These are phyloP conservation scores for Phalloptychus januarius DNA, from an alignment of 2,797 vertebrate genomes.

Conservation along the genomic window DNA sequence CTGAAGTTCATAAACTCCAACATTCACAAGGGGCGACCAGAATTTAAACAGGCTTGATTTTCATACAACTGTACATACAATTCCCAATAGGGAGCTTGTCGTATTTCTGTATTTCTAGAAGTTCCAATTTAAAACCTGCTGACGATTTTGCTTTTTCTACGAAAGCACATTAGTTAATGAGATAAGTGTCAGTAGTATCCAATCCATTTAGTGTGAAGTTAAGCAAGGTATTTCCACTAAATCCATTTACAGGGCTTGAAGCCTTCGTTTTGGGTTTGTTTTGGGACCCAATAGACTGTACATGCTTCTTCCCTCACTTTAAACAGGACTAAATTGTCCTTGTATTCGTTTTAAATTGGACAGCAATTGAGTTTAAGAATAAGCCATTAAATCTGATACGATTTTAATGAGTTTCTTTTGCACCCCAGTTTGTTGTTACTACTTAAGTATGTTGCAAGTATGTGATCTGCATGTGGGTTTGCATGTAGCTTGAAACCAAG, in stretches of 20 bases:
- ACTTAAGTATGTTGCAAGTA: neutral
- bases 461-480: neutral
- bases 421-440: neutral
- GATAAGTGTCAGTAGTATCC: conserved; percentile 58
- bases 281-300: neutral
- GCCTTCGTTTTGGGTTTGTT: neutral
- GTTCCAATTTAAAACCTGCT: neutral
- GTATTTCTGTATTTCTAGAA: neutral
- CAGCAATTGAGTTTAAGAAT: neutral
- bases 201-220: neutral
- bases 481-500: neutral
- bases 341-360: neutral
- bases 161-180: conserved; percentile 47
- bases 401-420: neutral
- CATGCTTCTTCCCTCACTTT: neutral
- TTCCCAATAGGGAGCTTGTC: neutral
- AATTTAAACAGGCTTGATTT: neutral
- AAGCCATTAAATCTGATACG: neutral
- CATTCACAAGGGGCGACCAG: neutral
- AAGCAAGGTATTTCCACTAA: neutral
- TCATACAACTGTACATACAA: neutral
- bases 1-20: neutral
- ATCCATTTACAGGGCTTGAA: neutral
- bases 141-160: neutral
- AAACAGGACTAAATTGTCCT: neutral